phyloP scores from a whole-genome alignment of 30 jellyfish, hydroid and myxozoan species.

The Sanderia malayensis region DNA sequence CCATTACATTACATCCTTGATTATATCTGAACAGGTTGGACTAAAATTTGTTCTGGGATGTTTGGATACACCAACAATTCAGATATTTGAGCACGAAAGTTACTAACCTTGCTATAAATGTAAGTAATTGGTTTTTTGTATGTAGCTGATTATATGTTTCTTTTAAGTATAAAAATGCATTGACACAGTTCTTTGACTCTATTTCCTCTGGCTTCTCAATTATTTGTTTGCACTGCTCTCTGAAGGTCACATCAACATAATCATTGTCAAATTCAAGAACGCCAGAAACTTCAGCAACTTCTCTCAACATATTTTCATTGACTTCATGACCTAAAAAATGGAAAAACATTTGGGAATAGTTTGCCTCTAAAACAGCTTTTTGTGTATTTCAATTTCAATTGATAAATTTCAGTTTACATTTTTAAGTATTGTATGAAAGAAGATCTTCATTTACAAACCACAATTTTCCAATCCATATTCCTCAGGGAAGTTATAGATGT shows the following conservation, averaged over 20 bases:
- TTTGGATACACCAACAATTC: not conserved
- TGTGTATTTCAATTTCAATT: slow-evolving; percentile 8
- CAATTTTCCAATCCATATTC: slow-evolving; percentile 35
- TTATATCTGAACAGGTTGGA: not conserved
- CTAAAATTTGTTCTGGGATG: not conserved
- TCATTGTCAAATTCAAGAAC: slow-evolving; percentile 29
- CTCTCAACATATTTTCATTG: slow-evolving; percentile 17
- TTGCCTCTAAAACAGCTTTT: slow-evolving; percentile 5
- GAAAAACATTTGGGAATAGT: not conserved
- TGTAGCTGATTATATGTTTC: slow-evolving; percentile 25
- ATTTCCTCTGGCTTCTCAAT: slow-evolving; percentile 29
- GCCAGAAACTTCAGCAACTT: slow-evolving; percentile 24
- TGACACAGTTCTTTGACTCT: slow-evolving; percentile 15
- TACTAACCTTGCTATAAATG: not conserved
- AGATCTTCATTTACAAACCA: slow-evolving; percentile 18
- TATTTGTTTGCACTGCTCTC: slow-evolving; percentile 28
- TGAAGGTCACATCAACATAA: slow-evolving; percentile 14
- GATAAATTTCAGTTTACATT: slow-evolving; percentile 21
- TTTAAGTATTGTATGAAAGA: slow-evolving; percentile 9
- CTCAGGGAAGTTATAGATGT: slow-evolving; percentile 17
- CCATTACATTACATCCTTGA: not conserved
- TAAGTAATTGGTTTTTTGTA: not conserved
- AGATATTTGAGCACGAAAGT: not conserved
- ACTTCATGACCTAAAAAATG: slow-evolving; percentile 24
- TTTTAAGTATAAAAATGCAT: slow-evolving; percentile 29